Base-by-base conservation (phyloP, 1,140 invertebrate genomes). In the Eurosta solidaginis region DNA sequence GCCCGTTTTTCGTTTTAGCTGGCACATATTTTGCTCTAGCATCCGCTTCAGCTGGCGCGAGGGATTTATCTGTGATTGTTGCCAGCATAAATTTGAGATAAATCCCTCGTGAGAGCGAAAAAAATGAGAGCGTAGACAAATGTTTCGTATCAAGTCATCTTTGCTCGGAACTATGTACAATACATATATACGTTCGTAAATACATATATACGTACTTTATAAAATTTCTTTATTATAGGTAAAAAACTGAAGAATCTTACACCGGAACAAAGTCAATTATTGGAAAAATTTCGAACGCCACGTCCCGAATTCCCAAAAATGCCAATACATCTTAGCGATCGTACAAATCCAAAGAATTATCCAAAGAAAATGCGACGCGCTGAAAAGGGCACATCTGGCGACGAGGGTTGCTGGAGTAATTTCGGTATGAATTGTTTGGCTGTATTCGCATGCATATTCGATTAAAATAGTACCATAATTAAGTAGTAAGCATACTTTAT, bases 371-470 rank as follows among this genome's bases (percentile, higher is more conserved):
- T 88, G 87, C 78, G 87, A 3, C 77, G 79, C n/a, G 81, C 83
- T 17, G 80, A 85, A 52, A 83, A 83, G 40, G 84, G 81, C 1
- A 79, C 79, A 0, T 54, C 79, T 79, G 81, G 80, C 10, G 84
- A 87, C 47, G 84, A 87, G 50, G 81, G 84, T 3, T 87, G 86
- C 79, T 87, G 85, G 82, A 82, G 86, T 77, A 81, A 81, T 79
- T 81, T 84, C 10, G 84, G 84, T 22, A 82, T 87, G 73, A 87
- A 87, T 25, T 87, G 86, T 76, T 80, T 87, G 78, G 82, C 86
- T 36, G 80, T 87, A 52, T 87, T 87, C 29, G 85, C 86, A 17
- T 87, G 85, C 80, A 87, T 87, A 74, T 87, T 87, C 79, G 86
- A 87, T 81, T 87, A 83, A 87, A 29, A 12, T 22, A 59, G 3